Evolutionary conservation across 2,888 invertebrate genomes (phyloP), one percentile per base, ranked within the genome.

Genomic region (Diplolepis rosae): DNA sequence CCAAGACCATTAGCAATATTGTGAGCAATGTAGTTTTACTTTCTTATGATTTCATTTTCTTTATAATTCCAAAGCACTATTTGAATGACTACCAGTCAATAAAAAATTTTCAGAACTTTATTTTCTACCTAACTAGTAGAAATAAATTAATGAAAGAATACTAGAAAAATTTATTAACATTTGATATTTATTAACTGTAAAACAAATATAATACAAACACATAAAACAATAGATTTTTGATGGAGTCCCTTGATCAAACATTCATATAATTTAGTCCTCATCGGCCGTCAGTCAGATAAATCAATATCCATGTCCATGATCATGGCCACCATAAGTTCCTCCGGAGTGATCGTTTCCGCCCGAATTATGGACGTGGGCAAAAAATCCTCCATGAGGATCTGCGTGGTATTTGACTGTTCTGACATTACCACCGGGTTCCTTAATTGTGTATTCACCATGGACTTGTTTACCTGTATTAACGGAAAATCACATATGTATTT

Each of bases 311-410:
- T 81, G 80, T 7, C 45, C 71, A 18, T 82, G 78, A 2, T 76
- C 81, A 27, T 84, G 79, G 45, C 83, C 83, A 15, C 85, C 87
- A 42, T 87, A 86, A 67, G 84, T 84, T 45, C 83, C 85, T 18
- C 85, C 85, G 18, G 86, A 83, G 66, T 87, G 87, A 71, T 87
- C 84, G 68, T 86, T 87, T 13, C 87, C 87, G 45, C 83, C 83
- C 27, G 84, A 83, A 66, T 88, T 87, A 71, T 85, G 86, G 1
- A 88, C 87, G 48, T 84, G 82, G 3, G 88, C 89, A 76, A 87
- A 85, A 78, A 89, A 89, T 78, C 89, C 89, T 11, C 84, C 86
- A 42, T 86, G 85, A 35, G 84, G 89, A 71, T 88, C 89, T 4
- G 84, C 82, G 69, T 85, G 84, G 72, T 87, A 87, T 73, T 84